A percentile compares a stretch with the other conserved stretches of the same genome.
phyloP scores from a whole-genome alignment of 2,113 vertebrate species.

The Oxygymnocypris stewartii region DNA sequence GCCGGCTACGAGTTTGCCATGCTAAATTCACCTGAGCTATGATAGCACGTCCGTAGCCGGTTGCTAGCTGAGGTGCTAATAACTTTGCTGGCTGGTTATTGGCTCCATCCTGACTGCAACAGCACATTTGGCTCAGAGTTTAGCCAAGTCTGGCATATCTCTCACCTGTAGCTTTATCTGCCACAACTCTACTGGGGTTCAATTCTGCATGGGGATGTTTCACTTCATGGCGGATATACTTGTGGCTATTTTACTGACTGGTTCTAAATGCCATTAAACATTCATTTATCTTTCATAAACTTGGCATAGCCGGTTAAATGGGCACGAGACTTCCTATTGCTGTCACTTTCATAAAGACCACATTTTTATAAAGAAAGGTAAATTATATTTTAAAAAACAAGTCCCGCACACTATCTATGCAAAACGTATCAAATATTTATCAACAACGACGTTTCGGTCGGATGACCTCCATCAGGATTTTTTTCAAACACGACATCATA shows the following conservation, averaged over 20 bases:
- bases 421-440: too few species aligned
- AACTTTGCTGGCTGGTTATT: slow-evolving; percentile 23
- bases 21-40: slow-evolving; percentile 14
- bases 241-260: background rate
- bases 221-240: background rate
- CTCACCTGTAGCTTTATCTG: background rate
- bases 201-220: background rate
- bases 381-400: background rate
- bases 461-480: too few species aligned
- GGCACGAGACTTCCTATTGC: background rate
- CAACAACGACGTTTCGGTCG: too few species aligned
- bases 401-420: too few species aligned
- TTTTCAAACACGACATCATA: too few species aligned
- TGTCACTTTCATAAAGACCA: background rate
- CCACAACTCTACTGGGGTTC: background rate
- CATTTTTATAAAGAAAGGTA: background rate
- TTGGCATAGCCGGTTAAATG: background rate
- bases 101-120: background rate
- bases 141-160: background rate
- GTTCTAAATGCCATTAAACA: background rate
- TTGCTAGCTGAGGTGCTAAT: slow-evolving; percentile 24
- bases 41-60: background rate
- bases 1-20: slow-evolving; percentile 13
- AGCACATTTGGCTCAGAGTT: background rate
- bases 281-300: background rate